Base-by-base conservation (phyloP, 2,113 vertebrate species). In the Orthochromis malagaraziensis region DNA sequence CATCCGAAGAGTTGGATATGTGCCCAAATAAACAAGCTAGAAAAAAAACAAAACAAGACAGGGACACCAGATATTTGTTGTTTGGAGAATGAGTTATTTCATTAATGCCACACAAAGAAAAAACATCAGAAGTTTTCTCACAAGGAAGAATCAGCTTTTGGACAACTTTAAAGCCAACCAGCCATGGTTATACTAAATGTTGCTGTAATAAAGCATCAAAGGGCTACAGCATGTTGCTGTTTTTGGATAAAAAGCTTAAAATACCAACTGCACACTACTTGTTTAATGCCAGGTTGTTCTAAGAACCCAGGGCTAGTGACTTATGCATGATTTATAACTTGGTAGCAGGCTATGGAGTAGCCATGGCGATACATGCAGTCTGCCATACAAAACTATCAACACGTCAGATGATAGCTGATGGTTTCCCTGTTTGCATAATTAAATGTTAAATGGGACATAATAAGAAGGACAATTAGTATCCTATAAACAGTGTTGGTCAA, bases 1-100 rank as follows among this genome's bases (percentile, higher is more conserved):
- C 51, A 14, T 17, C 4, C 3, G 53, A 42, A 51, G 35, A 49
- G 45, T 63, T 83, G 80, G 38, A 79, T 3, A 3, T 54, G 14
- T 73, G 81, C 77, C 84, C 73, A 55, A 81, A 80, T 11, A 80
- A 40, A 85, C 13, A 33, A 6, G 45, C 4, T 3, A 9, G 4
- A 31, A 60, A 47, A 47, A 40, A 29, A 16, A 17, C 7, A 9
- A 58, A 9, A 58, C 55, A 17, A 79, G 5, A 79, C 4, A 31
- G 26, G 2, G 6, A 29, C 17, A 31, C 24, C 33, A 83, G 45
- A 26, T 73, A 54, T 54, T 6, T 24, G 12, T 38, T 83, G 6
- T 55, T 80, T 45, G 33, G 58, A 38, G 54, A 89, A 86, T 26
- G 13, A 84, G 75, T 63, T 19, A 6, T 12, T 65, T 84, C 47